Conservation (phyloP, 2,888 invertebrate species). For the Macropis europaea region DNA sequence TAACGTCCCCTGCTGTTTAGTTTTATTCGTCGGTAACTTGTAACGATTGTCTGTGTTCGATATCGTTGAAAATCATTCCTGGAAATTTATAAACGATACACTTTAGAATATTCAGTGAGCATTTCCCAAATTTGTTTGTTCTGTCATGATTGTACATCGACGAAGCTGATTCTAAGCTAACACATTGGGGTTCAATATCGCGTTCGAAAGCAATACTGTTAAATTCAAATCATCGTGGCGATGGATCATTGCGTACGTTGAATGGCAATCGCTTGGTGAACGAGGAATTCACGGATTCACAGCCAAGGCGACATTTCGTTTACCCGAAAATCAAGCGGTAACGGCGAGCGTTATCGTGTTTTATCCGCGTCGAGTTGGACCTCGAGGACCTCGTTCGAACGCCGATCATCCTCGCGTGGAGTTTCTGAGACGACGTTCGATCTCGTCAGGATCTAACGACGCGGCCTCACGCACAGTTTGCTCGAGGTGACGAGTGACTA, state of each 20-base stretch:
- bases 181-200: neutral
- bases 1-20: no score
- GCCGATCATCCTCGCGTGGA: conserved; percentile 24
- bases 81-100: neutral
- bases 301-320: conserved; percentile 9
- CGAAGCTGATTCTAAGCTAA: neutral
- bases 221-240: neutral
- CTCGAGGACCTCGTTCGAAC: conserved; percentile 20
- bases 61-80: no score
- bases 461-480: conserved; percentile 33
- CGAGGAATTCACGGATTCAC: conserved; percentile 4
- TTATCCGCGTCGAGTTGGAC: conserved; percentile 39
- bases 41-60: no score
- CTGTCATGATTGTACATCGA: neutral
- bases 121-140: conserved; percentile 1
- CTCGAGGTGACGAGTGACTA: conserved; percentile 9
- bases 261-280: conserved; percentile 32
- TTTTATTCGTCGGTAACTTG: conserved; percentile 60
- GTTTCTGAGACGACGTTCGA: conserved; percentile 41
- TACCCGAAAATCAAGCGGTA: conserved; percentile 6
- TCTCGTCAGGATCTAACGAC: conserved; percentile 17
- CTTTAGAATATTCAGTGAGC: neutral
- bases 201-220: neutral
- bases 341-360: conserved; percentile 40
- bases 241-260: neutral